Conservation (phyloP, 1,140 invertebrate species). For the Trichonephila clavipes region DNA sequence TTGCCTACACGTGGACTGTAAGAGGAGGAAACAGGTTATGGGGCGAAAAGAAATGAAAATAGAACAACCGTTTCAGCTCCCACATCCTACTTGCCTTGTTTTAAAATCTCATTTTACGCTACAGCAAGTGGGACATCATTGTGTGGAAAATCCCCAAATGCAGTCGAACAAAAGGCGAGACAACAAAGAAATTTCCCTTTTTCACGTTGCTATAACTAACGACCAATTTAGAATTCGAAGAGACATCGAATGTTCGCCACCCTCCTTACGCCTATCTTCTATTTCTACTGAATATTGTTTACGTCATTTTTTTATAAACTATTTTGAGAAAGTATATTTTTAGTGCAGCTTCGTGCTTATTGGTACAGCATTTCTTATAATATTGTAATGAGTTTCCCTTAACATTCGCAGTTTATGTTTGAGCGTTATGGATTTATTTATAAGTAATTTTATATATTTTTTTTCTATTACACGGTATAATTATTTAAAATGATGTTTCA, state of each 20-base stretch:
- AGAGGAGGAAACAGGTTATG: not conserved
- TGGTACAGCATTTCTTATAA: too few relatives aligned
- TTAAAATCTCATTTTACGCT: constrained; percentile 1
- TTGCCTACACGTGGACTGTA: not conserved
- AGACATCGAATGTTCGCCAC: not conserved
- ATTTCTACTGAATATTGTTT: too few relatives aligned
- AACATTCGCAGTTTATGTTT: too few relatives aligned
- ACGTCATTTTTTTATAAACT: too few relatives aligned
- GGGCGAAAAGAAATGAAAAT: constrained; percentile 26
- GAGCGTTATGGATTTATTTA: too few relatives aligned
- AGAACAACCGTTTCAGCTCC: constrained; percentile 3
- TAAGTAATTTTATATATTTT: too few relatives aligned
- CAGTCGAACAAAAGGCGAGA: not conserved
- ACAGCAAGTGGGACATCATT: constrained; percentile 6
- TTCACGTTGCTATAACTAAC: not conserved
- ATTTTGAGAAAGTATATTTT: too few relatives aligned
- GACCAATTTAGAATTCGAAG: not conserved
- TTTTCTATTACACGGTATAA: too few relatives aligned
- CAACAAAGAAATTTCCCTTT: not conserved
- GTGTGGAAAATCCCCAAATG: not conserved
- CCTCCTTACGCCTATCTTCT: too few relatives aligned
- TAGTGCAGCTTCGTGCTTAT: too few relatives aligned
- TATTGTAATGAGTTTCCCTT: too few relatives aligned
- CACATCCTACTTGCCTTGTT: constrained; percentile 1
- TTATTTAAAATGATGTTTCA: too few relatives aligned